Evolutionary conservation across 2,797 vertebrate genomes (phyloP).

Genomic region (Lacerta agilis): DNA sequence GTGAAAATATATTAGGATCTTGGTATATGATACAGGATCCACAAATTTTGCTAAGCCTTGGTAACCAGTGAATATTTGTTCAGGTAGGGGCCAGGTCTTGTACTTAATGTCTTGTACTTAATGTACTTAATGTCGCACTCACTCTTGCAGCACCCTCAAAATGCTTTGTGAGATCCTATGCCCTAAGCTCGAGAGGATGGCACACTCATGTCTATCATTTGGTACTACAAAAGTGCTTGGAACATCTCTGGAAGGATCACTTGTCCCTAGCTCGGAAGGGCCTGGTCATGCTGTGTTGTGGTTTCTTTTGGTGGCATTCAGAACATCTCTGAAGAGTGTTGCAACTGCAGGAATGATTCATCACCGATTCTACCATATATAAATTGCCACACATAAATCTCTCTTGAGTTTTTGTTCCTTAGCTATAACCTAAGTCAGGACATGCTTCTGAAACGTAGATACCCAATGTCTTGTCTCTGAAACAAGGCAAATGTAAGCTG

Average conservation of each 20-base stretch:
- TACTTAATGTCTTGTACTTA: too few relatives aligned
- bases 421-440: background rate
- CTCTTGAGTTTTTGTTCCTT: background rate
- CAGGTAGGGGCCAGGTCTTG: background rate
- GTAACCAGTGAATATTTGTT: background rate
- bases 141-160: background rate
- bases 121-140: background rate
- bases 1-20: too few relatives aligned
- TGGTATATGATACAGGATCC: background rate
- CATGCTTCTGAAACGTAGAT: background rate
- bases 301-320: background rate
- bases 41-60: background rate
- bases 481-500: conserved; percentile 43
- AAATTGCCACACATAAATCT: conserved; percentile 29
- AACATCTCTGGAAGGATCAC: background rate
- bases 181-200: background rate
- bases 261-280: background rate
- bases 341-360: background rate
- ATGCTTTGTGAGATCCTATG: too few relatives aligned
- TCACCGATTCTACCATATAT: background rate
- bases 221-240: background rate
- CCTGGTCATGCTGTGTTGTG: background rate
- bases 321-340: background rate
- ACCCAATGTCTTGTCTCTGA: conserved; percentile 26
- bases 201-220: background rate